These are phyloP conservation scores for Nephrotoma guestfalica DNA, from an alignment of 2,888 invertebrate genomes.

Conservation along the genomic window DNA sequence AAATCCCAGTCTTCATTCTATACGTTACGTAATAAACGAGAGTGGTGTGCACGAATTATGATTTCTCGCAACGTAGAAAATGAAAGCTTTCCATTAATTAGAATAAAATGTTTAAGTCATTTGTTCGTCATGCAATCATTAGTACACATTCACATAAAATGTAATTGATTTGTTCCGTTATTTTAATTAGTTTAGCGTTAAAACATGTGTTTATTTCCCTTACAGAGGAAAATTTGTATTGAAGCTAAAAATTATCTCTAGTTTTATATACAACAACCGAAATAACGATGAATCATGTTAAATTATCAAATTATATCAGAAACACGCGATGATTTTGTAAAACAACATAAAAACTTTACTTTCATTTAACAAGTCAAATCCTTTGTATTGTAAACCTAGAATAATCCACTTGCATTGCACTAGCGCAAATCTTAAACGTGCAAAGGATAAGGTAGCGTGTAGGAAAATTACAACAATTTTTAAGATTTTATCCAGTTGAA, in stretches of 20 bases:
- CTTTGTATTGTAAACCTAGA: not conserved
- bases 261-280: not conserved
- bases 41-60: not conserved
- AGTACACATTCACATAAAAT: not conserved
- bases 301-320: not conserved
- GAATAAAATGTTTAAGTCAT: not conserved
- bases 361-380: not conserved
- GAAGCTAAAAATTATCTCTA: not conserved
- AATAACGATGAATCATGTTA: not conserved
- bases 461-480: not conserved
- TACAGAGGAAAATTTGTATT: not conserved
- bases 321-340: not conserved
- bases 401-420: not conserved
- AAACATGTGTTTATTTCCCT: not conserved
- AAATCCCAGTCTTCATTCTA: not conserved
- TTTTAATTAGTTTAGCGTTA: not conserved
- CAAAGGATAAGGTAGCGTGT: no score
- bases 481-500: not conserved
- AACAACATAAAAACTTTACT: not conserved
- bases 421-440: not conserved
- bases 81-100: not conserved
- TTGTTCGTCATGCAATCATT: not conserved
- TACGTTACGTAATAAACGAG: not conserved
- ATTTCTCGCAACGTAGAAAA: not conserved
- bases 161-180: not conserved